phyloP scores from a whole-genome alignment of 2,888 invertebrate genomes.

The Timema cristinae region DNA sequence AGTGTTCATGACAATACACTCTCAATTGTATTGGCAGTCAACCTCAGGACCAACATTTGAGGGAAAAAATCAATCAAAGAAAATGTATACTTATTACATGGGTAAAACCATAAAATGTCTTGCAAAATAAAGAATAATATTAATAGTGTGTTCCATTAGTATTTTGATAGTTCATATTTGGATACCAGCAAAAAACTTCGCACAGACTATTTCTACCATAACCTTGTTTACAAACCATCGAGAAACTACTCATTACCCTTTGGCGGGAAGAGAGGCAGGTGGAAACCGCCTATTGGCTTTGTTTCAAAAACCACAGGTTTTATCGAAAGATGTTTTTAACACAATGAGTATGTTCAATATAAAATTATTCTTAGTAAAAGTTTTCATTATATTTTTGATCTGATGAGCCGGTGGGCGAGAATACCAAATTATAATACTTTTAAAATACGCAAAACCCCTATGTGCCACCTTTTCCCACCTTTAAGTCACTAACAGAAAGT shows the following conservation, averaged over 20 bases:
- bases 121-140: not conserved
- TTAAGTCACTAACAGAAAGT: not conserved
- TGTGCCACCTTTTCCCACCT: too few relatives aligned
- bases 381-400: not conserved
- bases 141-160: slow-evolving; percentile 5
- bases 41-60: too few relatives aligned
- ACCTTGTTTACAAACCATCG: not conserved
- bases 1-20: too few relatives aligned
- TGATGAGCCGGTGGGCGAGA: not conserved
- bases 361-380: not conserved
- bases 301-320: not conserved
- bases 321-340: not conserved
- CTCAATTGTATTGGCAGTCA: too few relatives aligned
- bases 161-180: slow-evolving; percentile 2
- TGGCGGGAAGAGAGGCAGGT: not conserved
- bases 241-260: not conserved
- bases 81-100: too few relatives aligned
- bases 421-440: not conserved
- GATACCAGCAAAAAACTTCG: not conserved
- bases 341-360: not conserved
- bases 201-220: not conserved
- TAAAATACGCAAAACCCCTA: too few relatives aligned
- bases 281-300: not conserved
- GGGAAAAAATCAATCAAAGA: too few relatives aligned
- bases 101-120: too few relatives aligned